phyloP scores from a whole-genome alignment of 2,113 vertebrate species.

The Alexandromys fortis region DNA sequence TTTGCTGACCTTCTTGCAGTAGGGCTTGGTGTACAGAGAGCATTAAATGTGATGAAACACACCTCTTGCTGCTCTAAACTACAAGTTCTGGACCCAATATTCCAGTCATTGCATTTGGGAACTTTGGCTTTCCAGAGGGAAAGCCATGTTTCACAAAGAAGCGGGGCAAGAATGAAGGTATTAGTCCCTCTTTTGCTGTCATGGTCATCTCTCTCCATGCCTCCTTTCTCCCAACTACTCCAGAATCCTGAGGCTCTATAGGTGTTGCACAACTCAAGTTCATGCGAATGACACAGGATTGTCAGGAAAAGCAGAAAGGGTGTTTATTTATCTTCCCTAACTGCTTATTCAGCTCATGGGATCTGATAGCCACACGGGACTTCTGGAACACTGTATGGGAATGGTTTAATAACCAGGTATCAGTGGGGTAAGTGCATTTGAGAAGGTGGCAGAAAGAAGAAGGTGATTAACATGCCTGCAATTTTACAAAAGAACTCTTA shows the following conservation, averaged over 20 bases:
- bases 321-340: neutral
- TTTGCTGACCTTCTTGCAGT: constrained; percentile 7
- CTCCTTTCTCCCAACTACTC: neutral
- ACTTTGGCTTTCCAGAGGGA: constrained; percentile 7
- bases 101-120: neutral
- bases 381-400: neutral
- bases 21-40: neutral
- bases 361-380: neutral
- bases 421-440: neutral
- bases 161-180: neutral
- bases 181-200: neutral
- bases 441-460: neutral
- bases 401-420: neutral
- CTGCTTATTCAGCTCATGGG: neutral
- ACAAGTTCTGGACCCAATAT: neutral
- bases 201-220: neutral
- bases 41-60: neutral
- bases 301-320: neutral
- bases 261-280: constrained; percentile 36
- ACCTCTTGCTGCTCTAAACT: neutral
- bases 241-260: neutral
- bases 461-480: neutral
- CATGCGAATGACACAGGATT: neutral
- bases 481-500: neutral
- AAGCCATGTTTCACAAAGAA: neutral